phyloP scores from a whole-genome alignment of 2,888 invertebrate genomes.

The Melanotus villosus region DNA sequence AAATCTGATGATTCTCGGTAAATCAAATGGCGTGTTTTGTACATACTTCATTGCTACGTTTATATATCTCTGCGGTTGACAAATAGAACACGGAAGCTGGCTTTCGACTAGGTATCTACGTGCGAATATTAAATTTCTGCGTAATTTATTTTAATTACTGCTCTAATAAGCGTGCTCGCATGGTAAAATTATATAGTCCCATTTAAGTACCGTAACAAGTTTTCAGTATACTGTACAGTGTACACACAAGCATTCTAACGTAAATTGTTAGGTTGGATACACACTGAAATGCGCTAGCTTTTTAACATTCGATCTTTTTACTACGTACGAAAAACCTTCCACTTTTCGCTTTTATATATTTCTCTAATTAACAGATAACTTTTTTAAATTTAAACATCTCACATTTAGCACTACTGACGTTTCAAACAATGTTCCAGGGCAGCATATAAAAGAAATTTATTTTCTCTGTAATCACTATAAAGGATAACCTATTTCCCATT shows the following conservation, averaged over 20 bases:
- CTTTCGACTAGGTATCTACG: conserved; percentile 37
- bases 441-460: too few species aligned
- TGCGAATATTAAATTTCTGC: conserved; percentile 47
- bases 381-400: too few species aligned
- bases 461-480: too few species aligned
- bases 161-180: conserved; percentile 44
- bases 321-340: too few species aligned
- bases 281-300: conserved; percentile 22
- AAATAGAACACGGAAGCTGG: conserved; percentile 33
- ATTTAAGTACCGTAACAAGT: conserved; percentile 46
- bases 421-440: too few species aligned
- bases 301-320: not conserved
- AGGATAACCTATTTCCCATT: too few species aligned
- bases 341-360: too few species aligned
- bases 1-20: conserved; percentile 27
- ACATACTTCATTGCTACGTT: conserved; percentile 18
- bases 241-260: conserved; percentile 33
- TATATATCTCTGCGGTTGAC: conserved; percentile 36
- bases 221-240: conserved; percentile 34
- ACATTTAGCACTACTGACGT: too few species aligned
- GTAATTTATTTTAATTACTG: conserved; percentile 48
- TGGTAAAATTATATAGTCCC: conserved; percentile 47
- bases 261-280: conserved; percentile 31
- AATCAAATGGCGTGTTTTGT: conserved; percentile 32
- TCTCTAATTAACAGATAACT: too few species aligned